Evolutionary conservation across 2,888 invertebrate genomes (phyloP).

Genomic region (Diadegma fenestrale): DNA sequence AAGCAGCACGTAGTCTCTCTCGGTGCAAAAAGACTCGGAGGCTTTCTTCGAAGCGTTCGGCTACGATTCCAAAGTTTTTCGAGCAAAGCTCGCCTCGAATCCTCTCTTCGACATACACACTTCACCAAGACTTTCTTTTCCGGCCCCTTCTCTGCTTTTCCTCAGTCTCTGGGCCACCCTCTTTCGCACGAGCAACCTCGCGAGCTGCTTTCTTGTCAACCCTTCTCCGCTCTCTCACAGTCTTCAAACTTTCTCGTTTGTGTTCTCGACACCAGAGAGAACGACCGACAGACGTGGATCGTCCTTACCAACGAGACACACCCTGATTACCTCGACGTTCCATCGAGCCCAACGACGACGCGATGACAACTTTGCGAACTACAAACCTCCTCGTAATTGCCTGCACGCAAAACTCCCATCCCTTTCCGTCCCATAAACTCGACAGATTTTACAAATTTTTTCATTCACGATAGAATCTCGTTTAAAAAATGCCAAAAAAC

Average conservation of each 20-base stretch:
- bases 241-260: conserved; percentile 72
- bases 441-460: too few species aligned
- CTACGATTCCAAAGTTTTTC: conserved; percentile 58
- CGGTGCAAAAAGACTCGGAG: conserved; percentile 27
- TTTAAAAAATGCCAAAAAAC: too few species aligned
- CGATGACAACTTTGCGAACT: conserved; percentile 30
- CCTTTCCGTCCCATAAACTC: background rate
- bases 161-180: conserved; percentile 58
- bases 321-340: conserved; percentile 71
- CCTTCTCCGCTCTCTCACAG: conserved; percentile 20
- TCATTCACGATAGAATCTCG: too few species aligned
- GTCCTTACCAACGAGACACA: conserved; percentile 62
- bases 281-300: background rate
- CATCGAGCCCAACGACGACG: conserved; percentile 61
- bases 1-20: conserved; percentile 27
- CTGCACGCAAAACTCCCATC: conserved; percentile 11
- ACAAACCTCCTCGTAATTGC: conserved; percentile 36
- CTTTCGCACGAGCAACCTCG: conserved; percentile 27
- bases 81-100: conserved; percentile 43
- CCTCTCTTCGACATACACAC: conserved; percentile 40
- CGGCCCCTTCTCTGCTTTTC: conserved; percentile 30
- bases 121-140: conserved; percentile 20
- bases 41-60: conserved; percentile 40
- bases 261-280: conserved; percentile 54
- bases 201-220: conserved; percentile 31